A percentile compares a stretch with the other conserved stretches of the same genome.
phyloP scores from a whole-genome alignment of 2,888 invertebrate genomes.

The Ethmia dodecea region DNA sequence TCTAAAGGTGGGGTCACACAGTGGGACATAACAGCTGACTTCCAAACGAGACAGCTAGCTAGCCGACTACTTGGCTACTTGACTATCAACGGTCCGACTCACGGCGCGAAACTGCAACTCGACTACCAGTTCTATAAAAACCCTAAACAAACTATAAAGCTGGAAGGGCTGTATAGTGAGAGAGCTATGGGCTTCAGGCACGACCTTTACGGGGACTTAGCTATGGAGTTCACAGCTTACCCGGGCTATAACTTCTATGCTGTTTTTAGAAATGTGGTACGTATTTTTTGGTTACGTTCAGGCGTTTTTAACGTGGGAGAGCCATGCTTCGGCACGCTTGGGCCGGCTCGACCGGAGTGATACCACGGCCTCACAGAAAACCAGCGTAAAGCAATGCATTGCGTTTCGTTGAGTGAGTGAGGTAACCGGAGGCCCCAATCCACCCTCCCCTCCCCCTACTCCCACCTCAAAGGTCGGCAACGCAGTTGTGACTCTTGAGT shows the following conservation, averaged over 20 bases:
- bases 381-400: no score
- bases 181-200: constrained; percentile 76
- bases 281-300: no score
- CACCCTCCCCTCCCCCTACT: no score
- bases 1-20: constrained; percentile 81
- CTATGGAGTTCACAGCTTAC: constrained; percentile 86
- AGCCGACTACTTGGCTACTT: constrained; percentile 87
- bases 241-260: constrained; percentile 84
- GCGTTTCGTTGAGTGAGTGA: no score
- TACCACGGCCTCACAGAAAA: no score
- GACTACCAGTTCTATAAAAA: constrained; percentile 81
- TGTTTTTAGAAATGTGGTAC: constrained; percentile 80
- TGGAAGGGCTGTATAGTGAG: constrained; percentile 71
- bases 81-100: constrained; percentile 67
- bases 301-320: no score
- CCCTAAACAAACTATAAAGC: constrained; percentile 72
- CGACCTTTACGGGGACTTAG: constrained; percentile 80
- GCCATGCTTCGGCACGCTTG: no score
- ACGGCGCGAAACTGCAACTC: constrained; percentile 79
- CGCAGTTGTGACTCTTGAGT: no score
- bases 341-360: no score
- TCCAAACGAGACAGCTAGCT: constrained; percentile 86
- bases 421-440: no score
- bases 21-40: constrained; percentile 85
- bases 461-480: no score